Evolutionary conservation across 2,888 invertebrate genomes (phyloP).

Genomic region (Megalurothrips usitatus): DNA sequence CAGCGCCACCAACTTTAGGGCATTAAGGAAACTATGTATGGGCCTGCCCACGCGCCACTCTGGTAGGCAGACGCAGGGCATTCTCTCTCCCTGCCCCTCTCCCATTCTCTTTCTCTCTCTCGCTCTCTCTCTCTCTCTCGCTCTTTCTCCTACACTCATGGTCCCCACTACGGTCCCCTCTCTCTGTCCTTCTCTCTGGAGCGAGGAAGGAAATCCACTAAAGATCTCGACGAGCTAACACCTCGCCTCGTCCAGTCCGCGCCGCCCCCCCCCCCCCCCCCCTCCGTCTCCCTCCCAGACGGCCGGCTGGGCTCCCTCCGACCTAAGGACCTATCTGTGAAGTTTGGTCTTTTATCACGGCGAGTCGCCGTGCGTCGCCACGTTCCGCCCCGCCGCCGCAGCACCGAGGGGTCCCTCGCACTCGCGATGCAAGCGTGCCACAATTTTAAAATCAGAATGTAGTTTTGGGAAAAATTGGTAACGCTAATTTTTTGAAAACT

Average conservation of each 20-base stretch:
- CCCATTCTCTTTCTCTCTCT: not conserved
- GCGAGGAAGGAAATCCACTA: conserved; percentile 1
- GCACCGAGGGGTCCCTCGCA: not conserved
- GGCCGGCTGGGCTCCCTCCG: too few relatives aligned
- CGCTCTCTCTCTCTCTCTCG: not conserved
- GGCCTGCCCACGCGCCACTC: not conserved
- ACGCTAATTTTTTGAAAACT: too few relatives aligned
- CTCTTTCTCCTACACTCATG: too few relatives aligned
- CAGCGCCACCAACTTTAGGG: conserved; percentile 16
- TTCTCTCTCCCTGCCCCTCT: not conserved
- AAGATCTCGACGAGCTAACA: conserved; percentile 1
- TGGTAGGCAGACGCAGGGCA: not conserved
- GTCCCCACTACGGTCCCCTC: too few relatives aligned
- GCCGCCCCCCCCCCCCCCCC: too few relatives aligned
- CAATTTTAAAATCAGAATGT: too few relatives aligned
- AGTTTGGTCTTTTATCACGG: not conserved
- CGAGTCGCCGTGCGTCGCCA: too few relatives aligned
- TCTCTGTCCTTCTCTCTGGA: not conserved
- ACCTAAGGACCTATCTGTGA: conserved; percentile 2
- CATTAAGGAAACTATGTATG: conserved; percentile 26
- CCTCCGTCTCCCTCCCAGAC: too few relatives aligned
- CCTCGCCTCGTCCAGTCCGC: not conserved
- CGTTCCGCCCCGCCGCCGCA: not conserved
- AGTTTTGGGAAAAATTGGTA: too few relatives aligned
- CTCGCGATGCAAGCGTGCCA: too few relatives aligned